Conservation (phyloP, 2,797 vertebrate species). For the Mus spretus region DNA sequence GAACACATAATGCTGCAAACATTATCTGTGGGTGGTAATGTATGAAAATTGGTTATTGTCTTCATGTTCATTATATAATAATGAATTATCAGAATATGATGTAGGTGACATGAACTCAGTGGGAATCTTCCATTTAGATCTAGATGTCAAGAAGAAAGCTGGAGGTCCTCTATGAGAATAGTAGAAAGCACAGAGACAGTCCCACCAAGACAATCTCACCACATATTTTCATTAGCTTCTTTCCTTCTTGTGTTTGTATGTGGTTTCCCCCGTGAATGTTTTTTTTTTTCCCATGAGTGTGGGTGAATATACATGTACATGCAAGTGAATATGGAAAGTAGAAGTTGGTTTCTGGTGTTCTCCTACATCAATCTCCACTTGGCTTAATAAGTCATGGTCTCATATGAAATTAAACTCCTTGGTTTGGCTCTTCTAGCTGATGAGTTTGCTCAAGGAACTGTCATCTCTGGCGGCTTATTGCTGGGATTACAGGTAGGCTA, state of each 20-base stretch:
- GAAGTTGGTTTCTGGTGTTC: neutral
- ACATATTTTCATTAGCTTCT: neutral
- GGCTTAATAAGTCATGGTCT: neutral
- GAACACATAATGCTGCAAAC: neutral
- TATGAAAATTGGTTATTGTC: neutral
- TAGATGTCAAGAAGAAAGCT: neutral
- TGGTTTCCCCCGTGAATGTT: neutral
- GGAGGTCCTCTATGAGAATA: too few relatives aligned
- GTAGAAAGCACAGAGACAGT: neutral
- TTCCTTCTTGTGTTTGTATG: neutral
- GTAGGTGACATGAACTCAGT: neutral
- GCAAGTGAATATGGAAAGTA: neutral
- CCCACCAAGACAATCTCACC: neutral
- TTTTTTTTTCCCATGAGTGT: neutral
- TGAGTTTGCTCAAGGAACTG: neutral
- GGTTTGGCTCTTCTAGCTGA: neutral
- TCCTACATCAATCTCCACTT: neutral
- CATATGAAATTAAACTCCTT: neutral
- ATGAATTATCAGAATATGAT: neutral
- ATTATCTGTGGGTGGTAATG: neutral
- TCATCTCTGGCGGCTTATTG: neutral
- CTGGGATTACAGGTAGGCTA: too few relatives aligned
- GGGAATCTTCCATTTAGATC: neutral
- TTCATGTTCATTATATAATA: neutral
- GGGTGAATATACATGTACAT: neutral